phyloP scores from a whole-genome alignment of 2,888 invertebrate species.

The Nezara viridula region DNA sequence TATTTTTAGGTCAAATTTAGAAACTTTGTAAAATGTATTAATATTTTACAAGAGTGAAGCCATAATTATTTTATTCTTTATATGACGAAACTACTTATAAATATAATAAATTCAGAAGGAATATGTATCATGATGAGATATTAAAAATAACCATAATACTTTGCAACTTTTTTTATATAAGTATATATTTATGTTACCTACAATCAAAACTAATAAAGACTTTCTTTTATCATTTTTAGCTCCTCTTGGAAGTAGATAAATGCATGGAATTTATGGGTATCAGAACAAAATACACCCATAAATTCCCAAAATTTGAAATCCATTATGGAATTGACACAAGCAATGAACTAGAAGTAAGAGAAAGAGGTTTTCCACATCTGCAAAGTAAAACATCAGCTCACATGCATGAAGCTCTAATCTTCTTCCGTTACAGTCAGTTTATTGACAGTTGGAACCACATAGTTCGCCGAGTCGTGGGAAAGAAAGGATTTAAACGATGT shows the following conservation, averaged over 20 bases:
- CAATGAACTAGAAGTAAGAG: constrained; percentile 47
- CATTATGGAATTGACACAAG: background rate
- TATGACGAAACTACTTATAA: too few species aligned
- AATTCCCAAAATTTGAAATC: background rate
- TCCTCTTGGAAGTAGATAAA: constrained; percentile 75
- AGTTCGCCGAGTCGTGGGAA: constrained; percentile 65
- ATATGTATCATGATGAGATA: too few species aligned
- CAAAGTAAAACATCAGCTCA: constrained; percentile 70
- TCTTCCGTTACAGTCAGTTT: constrained; percentile 74
- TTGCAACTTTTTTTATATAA: too few species aligned
- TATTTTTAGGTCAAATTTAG: too few species aligned
- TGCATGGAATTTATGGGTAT: constrained; percentile 71
- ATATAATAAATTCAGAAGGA: too few species aligned
- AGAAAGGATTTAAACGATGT: constrained; percentile 64
- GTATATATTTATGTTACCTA: too few species aligned
- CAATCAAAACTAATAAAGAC: background rate
- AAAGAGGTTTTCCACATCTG: background rate
- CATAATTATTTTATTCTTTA: too few species aligned
- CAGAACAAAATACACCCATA: constrained; percentile 61
- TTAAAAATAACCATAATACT: too few species aligned
- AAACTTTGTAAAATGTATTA: too few species aligned
- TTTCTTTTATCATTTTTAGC: constrained; percentile 65
- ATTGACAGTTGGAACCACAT: constrained; percentile 72
- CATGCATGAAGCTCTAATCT: constrained; percentile 75
- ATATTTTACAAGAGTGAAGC: too few species aligned